Percentiles rank a stretch among this genome's conserved stretches.
These are phyloP conservation scores for Microtus ochrogaster DNA, from an alignment of 2,113 vertebrate genomes.

Conservation along the genomic window DNA sequence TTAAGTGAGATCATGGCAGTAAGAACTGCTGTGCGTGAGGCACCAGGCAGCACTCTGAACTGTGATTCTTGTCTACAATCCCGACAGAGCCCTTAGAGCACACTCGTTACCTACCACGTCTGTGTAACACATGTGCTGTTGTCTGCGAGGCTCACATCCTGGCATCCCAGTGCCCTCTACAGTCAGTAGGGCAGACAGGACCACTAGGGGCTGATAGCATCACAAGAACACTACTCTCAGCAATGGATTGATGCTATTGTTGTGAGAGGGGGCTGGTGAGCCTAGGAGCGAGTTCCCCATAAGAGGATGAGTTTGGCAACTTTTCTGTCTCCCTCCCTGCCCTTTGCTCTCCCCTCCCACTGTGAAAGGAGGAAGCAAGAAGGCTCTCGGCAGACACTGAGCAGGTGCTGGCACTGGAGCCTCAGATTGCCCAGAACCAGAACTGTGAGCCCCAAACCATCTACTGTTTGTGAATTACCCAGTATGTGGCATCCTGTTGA, in stretches of 20 bases:
- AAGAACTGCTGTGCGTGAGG: background rate
- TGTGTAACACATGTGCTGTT: background rate
- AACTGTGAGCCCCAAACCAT: background rate
- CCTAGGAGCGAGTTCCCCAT: background rate
- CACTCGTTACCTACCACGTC: background rate
- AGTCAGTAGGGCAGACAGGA: background rate
- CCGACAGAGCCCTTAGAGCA: background rate
- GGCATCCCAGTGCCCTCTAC: background rate
- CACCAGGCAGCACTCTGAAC: background rate
- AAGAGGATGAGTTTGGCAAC: background rate
- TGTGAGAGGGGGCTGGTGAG: background rate
- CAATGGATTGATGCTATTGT: fast-evolving
- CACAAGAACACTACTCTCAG: background rate
- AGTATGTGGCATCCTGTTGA: background rate
- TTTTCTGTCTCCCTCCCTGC: background rate
- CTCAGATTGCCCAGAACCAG: background rate
- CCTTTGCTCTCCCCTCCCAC: background rate
- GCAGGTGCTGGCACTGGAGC: too few species aligned
- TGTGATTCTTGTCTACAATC: background rate
- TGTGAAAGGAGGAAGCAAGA: background rate
- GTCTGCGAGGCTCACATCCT: background rate
- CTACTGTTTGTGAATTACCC: background rate
- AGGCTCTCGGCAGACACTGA: background rate
- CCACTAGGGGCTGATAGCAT: background rate
- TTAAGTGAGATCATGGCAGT: background rate